Base-by-base conservation (phyloP, 1,140 invertebrate genomes). In the Drosophila sp. region DNA sequence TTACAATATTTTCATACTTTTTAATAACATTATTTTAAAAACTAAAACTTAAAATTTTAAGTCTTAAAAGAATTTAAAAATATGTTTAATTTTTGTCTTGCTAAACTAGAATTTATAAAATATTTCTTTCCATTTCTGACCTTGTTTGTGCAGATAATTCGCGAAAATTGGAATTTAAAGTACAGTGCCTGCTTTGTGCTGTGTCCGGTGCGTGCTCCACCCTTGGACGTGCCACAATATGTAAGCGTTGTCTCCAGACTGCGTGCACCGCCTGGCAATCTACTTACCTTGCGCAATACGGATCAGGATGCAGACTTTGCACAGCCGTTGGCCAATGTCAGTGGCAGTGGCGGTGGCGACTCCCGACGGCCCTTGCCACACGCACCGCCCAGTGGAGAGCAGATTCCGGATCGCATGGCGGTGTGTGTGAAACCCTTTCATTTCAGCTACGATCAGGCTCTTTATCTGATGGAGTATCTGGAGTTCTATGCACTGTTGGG, bases 351-450 rank as follows among this genome's bases (percentile, higher is more conserved):
- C 7, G 38, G n/a, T 61, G 45, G 46, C 7, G 38, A 45, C 43
- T 46, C 45, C 1, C 21, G 54, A 0, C 45, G 34, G 32, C 29
- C 58, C 2, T 0, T 34, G 48, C 45, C 59, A 3, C 71, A 74
- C 2, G 32, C 80, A 0, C 77, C 75, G 1, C 91, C 78, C n/a
- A 86, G 75, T 36, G 87, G 80, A 9, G 84, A 90, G 1, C 78
- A 86, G 32, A 87, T 93, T 11, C 92, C 93, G 66, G 93, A 94
- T 54, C 93, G 93, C 61, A 94, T 99, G 21, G 97, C 95, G 2
- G 95, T 98, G n/a, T 99, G 98, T 92, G 96, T 99, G 8, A 98
- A 98, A 80, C 97, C 98, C 0, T 93, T 99, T 36, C 97, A 98
- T 92, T 98, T 96, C 86, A 94, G 96, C 72, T 99, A 98, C 92